Conservation (phyloP, 2,888 invertebrate genomes). For the Capitulum mitella region DNA sequence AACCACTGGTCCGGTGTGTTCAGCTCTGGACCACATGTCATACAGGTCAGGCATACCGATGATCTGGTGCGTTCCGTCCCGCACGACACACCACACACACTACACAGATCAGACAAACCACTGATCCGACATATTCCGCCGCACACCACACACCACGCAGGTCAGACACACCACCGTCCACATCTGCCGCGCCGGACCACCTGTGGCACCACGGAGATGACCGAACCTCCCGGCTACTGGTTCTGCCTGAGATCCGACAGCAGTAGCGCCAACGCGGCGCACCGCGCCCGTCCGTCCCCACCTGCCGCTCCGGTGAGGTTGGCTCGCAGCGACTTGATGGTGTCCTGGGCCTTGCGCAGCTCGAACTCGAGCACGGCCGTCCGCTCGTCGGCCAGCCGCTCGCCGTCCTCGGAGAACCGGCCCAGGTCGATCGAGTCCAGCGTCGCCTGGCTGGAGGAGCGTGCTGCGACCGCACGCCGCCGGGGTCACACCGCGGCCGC, state of each 20-base stretch:
- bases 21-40: slow-evolving; percentile 12
- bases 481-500: not conserved
- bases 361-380: slow-evolving; percentile 83
- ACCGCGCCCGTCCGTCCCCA: no score
- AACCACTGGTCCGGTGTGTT: slow-evolving; percentile 1
- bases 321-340: slow-evolving; percentile 68
- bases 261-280: no score
- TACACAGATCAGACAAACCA: no score
- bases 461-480: slow-evolving; percentile 48
- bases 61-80: not conserved
- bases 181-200: no score
- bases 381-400: slow-evolving; percentile 59
- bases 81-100: no score
- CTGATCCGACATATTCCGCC: no score
- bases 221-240: no score
- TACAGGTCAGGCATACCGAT: no score
- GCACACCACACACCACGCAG: no score
- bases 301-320: slow-evolving; percentile 49
- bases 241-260: no score
- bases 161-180: no score
- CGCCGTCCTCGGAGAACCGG: slow-evolving; percentile 78
- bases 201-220: no score
- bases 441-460: slow-evolving; percentile 77
- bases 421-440: slow-evolving; percentile 79
- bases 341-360: slow-evolving; percentile 74